Evolutionary conservation across 2,113 vertebrate species (phyloP).

Genomic region (Gymnorhina tibicen): DNA sequence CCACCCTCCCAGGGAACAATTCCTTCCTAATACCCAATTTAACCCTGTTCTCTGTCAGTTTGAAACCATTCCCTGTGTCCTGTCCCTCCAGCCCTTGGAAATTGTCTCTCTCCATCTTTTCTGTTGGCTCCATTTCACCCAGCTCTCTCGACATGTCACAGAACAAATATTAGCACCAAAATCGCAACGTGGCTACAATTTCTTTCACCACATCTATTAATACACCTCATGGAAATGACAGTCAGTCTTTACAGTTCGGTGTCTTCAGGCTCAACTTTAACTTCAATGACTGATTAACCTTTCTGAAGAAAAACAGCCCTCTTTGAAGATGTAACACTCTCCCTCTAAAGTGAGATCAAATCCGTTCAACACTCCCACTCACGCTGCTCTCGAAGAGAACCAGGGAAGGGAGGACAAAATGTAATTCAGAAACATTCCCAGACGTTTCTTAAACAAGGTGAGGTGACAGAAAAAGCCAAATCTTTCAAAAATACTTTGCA

Average conservation of each 20-base stretch:
- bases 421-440: background rate
- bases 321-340: constrained; percentile 19
- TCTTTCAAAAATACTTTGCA: background rate
- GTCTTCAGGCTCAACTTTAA: background rate
- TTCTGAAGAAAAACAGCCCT: background rate
- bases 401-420: background rate
- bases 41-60: background rate
- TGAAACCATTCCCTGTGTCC: background rate
- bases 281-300: constrained; percentile 30
- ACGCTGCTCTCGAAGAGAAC: background rate
- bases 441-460: background rate
- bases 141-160: background rate
- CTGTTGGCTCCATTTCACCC: background rate
- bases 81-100: background rate
- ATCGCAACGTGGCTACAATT: background rate
- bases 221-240: background rate
- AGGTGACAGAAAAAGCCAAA: constrained; percentile 1
- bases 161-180: background rate
- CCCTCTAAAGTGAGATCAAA: constrained; percentile 37
- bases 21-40: accelerated
- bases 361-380: constrained; percentile 25
- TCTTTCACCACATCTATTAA: background rate
- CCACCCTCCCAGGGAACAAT: accelerated
- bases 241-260: background rate
- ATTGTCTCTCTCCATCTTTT: background rate